Conservation (phyloP, 2,888 invertebrate species). For the Caenorhabditis afra region DNA sequence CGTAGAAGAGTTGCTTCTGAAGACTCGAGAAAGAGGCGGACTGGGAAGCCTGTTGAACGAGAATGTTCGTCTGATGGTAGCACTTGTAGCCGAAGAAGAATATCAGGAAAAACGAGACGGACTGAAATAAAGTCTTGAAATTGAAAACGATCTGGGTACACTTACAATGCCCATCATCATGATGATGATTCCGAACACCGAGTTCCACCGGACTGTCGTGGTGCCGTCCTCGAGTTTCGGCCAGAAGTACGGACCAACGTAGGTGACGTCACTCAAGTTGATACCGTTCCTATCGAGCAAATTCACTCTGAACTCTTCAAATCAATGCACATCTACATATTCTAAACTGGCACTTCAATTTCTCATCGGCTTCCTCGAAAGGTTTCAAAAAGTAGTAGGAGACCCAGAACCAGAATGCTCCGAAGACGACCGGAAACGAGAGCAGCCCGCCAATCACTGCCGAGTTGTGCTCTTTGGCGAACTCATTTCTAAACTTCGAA, state of each 20-base stretch:
- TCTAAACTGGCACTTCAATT: constrained; percentile 8
- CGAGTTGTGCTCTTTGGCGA: background rate
- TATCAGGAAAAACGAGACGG: constrained; percentile 13
- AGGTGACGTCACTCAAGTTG: constrained; percentile 20
- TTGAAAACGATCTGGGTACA: background rate
- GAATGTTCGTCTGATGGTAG: constrained; percentile 16
- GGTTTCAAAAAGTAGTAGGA: constrained; percentile 4
- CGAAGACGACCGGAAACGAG: constrained; percentile 6
- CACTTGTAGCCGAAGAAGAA: constrained; percentile 34
- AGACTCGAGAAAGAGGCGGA: constrained; percentile 15
- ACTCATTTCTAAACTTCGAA: constrained; percentile 8
- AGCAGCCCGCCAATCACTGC: constrained; percentile 4
- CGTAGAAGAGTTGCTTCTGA: constrained; percentile 36
- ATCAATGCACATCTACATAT: too few species aligned
- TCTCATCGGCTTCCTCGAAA: constrained; percentile 19
- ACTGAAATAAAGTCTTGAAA: constrained; percentile 5
- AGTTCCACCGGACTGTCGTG: too few species aligned
- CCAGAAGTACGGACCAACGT: constrained; percentile 17
- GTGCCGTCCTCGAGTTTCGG: constrained; percentile 4
- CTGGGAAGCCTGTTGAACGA: background rate
- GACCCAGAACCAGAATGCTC: constrained; percentile 30
- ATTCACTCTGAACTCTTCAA: constrained; percentile 16
- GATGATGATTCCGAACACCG: constrained; percentile 8
- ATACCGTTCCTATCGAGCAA: constrained; percentile 1
- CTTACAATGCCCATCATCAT: constrained; percentile 18